phyloP scores from a whole-genome alignment of 2,888 invertebrate genomes.

The Cheilosia vernalis region DNA sequence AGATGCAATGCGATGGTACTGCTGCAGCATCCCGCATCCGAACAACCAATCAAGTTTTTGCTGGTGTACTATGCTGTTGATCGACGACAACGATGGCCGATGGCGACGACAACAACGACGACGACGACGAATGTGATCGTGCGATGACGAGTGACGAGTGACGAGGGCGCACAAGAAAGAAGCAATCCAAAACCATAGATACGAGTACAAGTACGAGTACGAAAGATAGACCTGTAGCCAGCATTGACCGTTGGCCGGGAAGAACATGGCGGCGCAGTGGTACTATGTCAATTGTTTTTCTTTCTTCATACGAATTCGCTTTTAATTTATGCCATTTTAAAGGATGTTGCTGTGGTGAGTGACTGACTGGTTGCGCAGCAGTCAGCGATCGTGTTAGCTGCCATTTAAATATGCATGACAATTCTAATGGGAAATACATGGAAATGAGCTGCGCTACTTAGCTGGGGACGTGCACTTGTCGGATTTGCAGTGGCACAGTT shows the following conservation, averaged over 20 bases:
- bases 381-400: slow-evolving; percentile 70
- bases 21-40: slow-evolving; percentile 42
- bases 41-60: slow-evolving; percentile 73
- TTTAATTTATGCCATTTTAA: slow-evolving; percentile 73
- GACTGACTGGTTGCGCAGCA: slow-evolving; percentile 66
- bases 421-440: slow-evolving; percentile 74
- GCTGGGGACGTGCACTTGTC: slow-evolving; percentile 35
- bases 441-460: slow-evolving; percentile 61
- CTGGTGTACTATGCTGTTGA: slow-evolving; percentile 35
- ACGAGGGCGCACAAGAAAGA: slow-evolving; percentile 7
- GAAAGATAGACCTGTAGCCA: slow-evolving; percentile 30
- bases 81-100: slow-evolving; percentile 51
- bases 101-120: slow-evolving; percentile 17
- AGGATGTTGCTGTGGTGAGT: slow-evolving; percentile 70
- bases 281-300: slow-evolving; percentile 40
- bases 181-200: slow-evolving; percentile 20
- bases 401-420: slow-evolving; percentile 74
- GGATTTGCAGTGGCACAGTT: neutral
- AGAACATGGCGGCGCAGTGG: slow-evolving; percentile 69
- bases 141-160: neutral
- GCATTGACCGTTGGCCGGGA: slow-evolving; percentile 50
- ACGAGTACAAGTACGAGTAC: neutral
- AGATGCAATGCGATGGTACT: slow-evolving; percentile 32
- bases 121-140: slow-evolving; percentile 12
- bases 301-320: slow-evolving; percentile 6